These are phyloP conservation scores for Alviniconcha strummeri DNA, from an alignment of 2,888 invertebrate species.

Conservation along the genomic window DNA sequence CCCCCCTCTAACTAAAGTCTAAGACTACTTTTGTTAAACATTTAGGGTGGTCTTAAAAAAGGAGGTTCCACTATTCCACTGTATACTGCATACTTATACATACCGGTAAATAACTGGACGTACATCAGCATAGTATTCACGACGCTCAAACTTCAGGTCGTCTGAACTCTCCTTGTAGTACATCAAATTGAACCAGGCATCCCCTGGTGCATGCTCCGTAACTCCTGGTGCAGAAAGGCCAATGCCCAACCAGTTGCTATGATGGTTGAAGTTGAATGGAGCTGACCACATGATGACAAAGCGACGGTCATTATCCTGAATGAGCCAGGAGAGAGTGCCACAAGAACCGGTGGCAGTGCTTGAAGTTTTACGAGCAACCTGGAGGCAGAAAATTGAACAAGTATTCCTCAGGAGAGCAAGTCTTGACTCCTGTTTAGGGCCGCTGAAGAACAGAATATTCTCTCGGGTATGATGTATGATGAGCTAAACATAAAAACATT, in stretches of 20 bases:
- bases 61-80: too few relatives aligned
- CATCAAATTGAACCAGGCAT: slow-evolving; percentile 37
- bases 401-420: neutral
- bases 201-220: neutral
- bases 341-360: slow-evolving; percentile 17
- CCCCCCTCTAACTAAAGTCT: too few relatives aligned
- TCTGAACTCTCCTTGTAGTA: slow-evolving; percentile 22
- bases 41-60: too few relatives aligned
- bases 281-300: slow-evolving; percentile 44
- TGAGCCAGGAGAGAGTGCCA: slow-evolving; percentile 41
- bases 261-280: slow-evolving; percentile 37
- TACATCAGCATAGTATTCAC: neutral
- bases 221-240: slow-evolving; percentile 30
- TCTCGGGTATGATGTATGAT: too few relatives aligned
- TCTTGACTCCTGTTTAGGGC: neutral
- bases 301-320: slow-evolving; percentile 24
- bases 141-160: slow-evolving; percentile 16
- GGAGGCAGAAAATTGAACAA: neutral
- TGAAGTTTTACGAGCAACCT: slow-evolving; percentile 8
- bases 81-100: neutral
- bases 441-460: too few relatives aligned
- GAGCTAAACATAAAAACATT: too few relatives aligned
- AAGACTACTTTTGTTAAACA: too few relatives aligned
- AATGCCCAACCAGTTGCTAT: slow-evolving; percentile 39
- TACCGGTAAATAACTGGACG: neutral